Conservation (phyloP, 2,888 invertebrate genomes). For the Notodonta ziczac region DNA sequence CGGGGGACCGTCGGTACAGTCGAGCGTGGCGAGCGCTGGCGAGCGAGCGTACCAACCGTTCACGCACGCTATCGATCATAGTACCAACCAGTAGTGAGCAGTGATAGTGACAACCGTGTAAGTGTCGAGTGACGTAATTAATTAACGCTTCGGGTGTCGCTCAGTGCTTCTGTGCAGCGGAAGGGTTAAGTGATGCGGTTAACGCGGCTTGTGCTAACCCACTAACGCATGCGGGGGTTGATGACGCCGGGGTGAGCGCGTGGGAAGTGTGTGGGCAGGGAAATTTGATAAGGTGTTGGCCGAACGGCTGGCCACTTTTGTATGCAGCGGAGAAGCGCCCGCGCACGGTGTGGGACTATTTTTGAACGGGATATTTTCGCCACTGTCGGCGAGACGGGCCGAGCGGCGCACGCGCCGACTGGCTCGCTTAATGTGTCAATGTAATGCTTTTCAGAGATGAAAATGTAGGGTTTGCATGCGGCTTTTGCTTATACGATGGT, state of each 20-base stretch:
- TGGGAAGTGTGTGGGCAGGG: slow-evolving; percentile 74
- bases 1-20: slow-evolving; percentile 61
- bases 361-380: slow-evolving; percentile 70
- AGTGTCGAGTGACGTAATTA: slow-evolving; percentile 71
- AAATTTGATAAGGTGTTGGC: slow-evolving; percentile 79
- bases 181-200: slow-evolving; percentile 58
- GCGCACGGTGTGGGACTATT: slow-evolving; percentile 68
- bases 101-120: slow-evolving; percentile 66
- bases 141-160: slow-evolving; percentile 55
- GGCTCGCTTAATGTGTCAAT: neutral
- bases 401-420: slow-evolving; percentile 33
- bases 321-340: slow-evolving; percentile 68
- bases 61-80: slow-evolving; percentile 47
- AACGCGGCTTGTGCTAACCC: slow-evolving; percentile 70
- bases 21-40: slow-evolving; percentile 62
- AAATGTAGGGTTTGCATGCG: slow-evolving; percentile 38
- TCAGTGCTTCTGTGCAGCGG: slow-evolving; percentile 66
- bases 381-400: slow-evolving; percentile 44
- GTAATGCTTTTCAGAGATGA: slow-evolving; percentile 7
- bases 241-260: slow-evolving; percentile 51
- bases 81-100: slow-evolving; percentile 43
- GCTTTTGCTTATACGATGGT: slow-evolving; percentile 21
- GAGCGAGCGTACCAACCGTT: slow-evolving; percentile 50
- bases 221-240: slow-evolving; percentile 72
- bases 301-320: slow-evolving; percentile 73